These are phyloP conservation scores for Nomia melanderi DNA, from an alignment of 1,140 invertebrate species.

Conservation along the genomic window DNA sequence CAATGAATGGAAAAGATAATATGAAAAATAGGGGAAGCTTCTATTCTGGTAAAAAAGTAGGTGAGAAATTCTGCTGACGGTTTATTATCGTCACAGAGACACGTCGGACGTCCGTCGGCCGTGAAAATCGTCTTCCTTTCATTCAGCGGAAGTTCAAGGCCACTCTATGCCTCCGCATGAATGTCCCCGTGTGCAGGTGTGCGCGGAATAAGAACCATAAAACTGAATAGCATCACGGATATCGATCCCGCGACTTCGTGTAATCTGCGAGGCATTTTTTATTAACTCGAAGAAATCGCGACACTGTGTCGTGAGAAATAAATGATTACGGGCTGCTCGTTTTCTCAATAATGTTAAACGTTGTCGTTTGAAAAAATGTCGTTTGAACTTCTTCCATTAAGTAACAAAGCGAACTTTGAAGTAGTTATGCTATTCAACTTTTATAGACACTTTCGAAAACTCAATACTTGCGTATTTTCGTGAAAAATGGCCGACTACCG, in stretches of 20 bases:
- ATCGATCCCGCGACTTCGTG: conserved; percentile 36
- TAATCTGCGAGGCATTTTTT: background rate
- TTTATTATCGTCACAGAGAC: conserved; percentile 1
- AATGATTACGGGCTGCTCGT: background rate
- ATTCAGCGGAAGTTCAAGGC: conserved; percentile 61
- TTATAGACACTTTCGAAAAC: too few relatives aligned
- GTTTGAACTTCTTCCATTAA: too few relatives aligned
- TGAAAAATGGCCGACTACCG: too few relatives aligned
- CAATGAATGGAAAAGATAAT: too few relatives aligned
- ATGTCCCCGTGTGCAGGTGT: conserved; percentile 31
- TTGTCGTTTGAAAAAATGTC: too few relatives aligned
- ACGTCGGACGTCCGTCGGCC: background rate
- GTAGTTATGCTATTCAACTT: too few relatives aligned
- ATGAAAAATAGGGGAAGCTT: too few relatives aligned
- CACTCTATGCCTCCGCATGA: conserved; percentile 47
- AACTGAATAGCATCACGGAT: conserved; percentile 36
- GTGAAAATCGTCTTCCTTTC: conserved; percentile 40
- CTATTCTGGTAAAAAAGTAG: background rate
- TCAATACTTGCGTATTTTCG: too few relatives aligned
- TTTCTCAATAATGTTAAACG: too few relatives aligned
- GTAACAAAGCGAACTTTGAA: too few relatives aligned
- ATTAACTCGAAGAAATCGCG: background rate
- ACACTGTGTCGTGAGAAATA: background rate
- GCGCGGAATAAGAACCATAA: conserved; percentile 31
- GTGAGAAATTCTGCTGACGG: background rate